These are phyloP conservation scores for Drosophila picticornis DNA, from an alignment of 2,888 invertebrate species.

Conservation along the genomic window DNA sequence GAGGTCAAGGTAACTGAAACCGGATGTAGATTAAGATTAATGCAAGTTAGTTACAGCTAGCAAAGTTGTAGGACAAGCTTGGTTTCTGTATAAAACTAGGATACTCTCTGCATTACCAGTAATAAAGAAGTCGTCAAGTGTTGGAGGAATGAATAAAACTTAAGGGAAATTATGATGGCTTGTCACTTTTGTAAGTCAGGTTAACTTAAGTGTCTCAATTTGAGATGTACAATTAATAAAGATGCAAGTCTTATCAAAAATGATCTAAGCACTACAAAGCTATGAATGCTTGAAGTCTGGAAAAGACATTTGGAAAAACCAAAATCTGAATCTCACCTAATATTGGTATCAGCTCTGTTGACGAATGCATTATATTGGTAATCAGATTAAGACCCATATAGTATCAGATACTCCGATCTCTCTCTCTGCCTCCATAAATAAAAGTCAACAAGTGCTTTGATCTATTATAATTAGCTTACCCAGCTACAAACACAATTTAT, in stretches of 20 bases:
- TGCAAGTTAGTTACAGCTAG: neutral
- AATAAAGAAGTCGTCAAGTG: neutral
- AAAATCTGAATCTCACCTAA: neutral
- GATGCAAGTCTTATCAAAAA: neutral
- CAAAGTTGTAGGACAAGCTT: neutral
- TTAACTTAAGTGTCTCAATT: neutral
- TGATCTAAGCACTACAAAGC: neutral
- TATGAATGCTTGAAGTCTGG: neutral
- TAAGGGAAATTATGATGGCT: neutral
- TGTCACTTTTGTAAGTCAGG: neutral
- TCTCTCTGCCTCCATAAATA: neutral
- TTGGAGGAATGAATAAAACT: neutral
- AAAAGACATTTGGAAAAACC: neutral
- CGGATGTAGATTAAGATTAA: neutral
- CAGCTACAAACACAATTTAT: too few relatives aligned
- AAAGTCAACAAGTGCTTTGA: neutral
- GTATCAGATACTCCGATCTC: neutral
- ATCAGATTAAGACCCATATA: neutral
- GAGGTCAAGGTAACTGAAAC: constrained; percentile 33
- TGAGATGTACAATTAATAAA: neutral
- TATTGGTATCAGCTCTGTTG: neutral
- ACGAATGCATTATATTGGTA: neutral
- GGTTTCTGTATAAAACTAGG: too few relatives aligned
- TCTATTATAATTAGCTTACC: neutral
- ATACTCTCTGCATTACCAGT: neutral